Conservation (phyloP, 2,797 vertebrate species). For the Aplochiton taeniatus region DNA sequence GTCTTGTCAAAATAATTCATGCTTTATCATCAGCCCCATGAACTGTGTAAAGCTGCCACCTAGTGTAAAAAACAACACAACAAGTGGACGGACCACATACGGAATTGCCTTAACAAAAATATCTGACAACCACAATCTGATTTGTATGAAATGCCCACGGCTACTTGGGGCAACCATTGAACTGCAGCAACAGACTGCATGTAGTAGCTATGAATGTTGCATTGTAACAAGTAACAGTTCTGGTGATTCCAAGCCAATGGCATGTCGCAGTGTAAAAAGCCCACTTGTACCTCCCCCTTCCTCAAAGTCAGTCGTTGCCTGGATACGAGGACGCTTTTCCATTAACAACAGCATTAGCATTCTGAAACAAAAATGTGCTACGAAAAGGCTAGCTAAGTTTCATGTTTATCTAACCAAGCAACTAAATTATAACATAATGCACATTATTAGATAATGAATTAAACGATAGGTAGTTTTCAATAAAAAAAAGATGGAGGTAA, state of each 20-base stretch:
- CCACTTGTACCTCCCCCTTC: too few species aligned
- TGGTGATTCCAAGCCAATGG: too few species aligned
- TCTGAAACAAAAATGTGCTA: neutral
- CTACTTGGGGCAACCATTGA: too few species aligned
- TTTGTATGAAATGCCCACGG: too few species aligned
- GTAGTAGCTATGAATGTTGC: too few species aligned
- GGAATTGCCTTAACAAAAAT: too few species aligned
- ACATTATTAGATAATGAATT: neutral
- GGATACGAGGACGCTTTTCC: constrained; percentile 44
- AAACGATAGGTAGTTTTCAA: neutral
- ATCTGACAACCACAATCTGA: too few species aligned
- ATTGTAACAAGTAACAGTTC: too few species aligned
- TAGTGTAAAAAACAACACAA: constrained; percentile 77
- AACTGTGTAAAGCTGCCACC: constrained; percentile 78
- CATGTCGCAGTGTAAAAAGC: too few species aligned
- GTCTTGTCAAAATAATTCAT: constrained; percentile 20
- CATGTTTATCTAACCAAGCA: neutral
- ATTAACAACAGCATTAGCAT: constrained; percentile 9
- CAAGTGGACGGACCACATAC: constrained; percentile 50
- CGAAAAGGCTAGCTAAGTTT: neutral
- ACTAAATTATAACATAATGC: too few species aligned
- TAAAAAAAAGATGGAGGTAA: constrained; percentile 8
- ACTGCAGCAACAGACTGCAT: too few species aligned
- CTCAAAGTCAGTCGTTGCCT: constrained; percentile 23
- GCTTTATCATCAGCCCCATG: constrained; percentile 31